Conservation (phyloP, 2,888 invertebrate species). For the Netelia fuscicornis region DNA sequence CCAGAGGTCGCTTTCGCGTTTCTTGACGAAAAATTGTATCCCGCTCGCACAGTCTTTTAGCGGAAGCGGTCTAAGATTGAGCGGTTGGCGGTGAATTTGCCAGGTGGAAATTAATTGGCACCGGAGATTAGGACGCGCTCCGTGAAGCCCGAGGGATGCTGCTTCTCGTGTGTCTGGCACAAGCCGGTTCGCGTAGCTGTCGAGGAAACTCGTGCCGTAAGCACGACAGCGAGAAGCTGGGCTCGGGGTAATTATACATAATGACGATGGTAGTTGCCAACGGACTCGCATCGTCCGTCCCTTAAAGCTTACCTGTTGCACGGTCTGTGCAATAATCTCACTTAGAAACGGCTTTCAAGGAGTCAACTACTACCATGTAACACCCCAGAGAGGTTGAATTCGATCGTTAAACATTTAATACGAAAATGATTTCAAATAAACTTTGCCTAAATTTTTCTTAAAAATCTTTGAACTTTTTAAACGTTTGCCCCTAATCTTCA, state of each 20-base stretch:
- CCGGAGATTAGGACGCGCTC: slow-evolving; percentile 34
- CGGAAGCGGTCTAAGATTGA: slow-evolving; percentile 23
- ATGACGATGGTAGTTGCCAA: slow-evolving; percentile 71
- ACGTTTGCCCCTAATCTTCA: no score
- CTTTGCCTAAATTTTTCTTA: no score
- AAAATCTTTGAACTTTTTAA: no score
- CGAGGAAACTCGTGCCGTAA: slow-evolving; percentile 67
- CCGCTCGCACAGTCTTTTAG: not conserved
- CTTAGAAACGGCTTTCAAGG: slow-evolving; percentile 17
- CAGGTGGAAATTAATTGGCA: slow-evolving; percentile 29
- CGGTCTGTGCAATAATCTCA: slow-evolving; percentile 46
- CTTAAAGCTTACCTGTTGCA: slow-evolving; percentile 80
- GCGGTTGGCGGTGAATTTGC: not conserved
- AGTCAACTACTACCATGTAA: not conserved
- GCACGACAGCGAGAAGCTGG: slow-evolving; percentile 47
- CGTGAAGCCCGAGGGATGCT: slow-evolving; percentile 16
- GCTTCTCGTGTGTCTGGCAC: slow-evolving; percentile 53
- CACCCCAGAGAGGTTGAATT: not conserved
- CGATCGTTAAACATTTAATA: no score
- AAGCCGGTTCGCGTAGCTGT: slow-evolving; percentile 32
- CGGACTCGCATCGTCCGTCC: slow-evolving; percentile 73
- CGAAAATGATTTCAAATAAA: no score
- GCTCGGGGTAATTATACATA: slow-evolving; percentile 77
- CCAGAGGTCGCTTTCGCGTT: not conserved
- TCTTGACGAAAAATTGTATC: not conserved